These are phyloP conservation scores for Danio choprae DNA, from an alignment of 2,797 vertebrate genomes.

Conservation along the genomic window DNA sequence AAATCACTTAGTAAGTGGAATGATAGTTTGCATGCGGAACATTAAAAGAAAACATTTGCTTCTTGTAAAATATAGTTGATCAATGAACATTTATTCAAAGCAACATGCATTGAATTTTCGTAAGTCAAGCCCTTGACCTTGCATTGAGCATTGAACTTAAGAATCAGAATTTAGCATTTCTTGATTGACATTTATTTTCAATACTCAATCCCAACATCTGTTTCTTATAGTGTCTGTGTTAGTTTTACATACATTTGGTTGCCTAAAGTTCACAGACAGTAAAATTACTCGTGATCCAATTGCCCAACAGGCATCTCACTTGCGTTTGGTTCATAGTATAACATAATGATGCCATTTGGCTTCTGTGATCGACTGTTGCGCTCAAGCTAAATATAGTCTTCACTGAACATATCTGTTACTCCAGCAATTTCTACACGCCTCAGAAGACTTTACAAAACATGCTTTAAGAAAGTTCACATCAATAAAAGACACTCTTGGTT, in stretches of 20 bases:
- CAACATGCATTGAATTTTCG: too few relatives aligned
- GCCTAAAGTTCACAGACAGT: not conserved
- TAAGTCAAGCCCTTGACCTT: too few relatives aligned
- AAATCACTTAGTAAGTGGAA: too few relatives aligned
- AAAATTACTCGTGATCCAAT: not conserved
- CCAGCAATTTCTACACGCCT: slow-evolving; percentile 39
- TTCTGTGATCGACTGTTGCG: slow-evolving; percentile 50
- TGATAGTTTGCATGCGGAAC: too few relatives aligned
- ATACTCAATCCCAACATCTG: not conserved
- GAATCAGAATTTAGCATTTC: not conserved
- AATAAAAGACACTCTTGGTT: not conserved
- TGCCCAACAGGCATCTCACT: slow-evolving; percentile 4
- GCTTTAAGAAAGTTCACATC: not conserved
- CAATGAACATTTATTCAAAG: too few relatives aligned
- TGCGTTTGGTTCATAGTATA: slow-evolving; percentile 30
- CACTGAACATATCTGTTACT: slow-evolving; percentile 55
- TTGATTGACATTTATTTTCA: not conserved
- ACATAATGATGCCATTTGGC: slow-evolving; percentile 56
- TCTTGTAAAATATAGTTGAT: too few relatives aligned
- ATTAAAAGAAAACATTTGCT: too few relatives aligned
- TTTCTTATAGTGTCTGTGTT: not conserved
- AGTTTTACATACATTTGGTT: not conserved
- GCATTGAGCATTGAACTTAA: not conserved
- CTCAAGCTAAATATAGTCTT: slow-evolving; percentile 57
- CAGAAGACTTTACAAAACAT: not conserved